Percentiles rank a stretch among this genome's conserved stretches.
Evolutionary conservation across 2,797 vertebrate species (phyloP).

Genomic region (Cirrhinus mrigala): DNA sequence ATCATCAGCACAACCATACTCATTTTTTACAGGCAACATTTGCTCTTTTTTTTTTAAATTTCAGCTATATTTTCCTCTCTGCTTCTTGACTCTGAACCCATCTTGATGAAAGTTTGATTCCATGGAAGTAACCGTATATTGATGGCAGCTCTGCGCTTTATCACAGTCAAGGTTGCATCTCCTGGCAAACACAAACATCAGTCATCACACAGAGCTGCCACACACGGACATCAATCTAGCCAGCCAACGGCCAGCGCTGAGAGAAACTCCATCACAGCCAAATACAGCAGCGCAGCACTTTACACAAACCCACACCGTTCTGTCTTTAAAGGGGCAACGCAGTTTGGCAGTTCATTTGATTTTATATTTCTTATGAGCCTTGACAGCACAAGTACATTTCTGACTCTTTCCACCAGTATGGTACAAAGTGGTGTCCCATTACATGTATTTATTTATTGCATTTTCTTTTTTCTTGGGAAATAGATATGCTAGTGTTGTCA

Average conservation of each 20-base stretch:
- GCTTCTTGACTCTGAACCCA: background rate
- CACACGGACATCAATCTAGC: constrained; percentile 23
- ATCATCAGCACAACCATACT: background rate
- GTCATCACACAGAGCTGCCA: constrained; percentile 26
- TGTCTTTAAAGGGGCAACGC: constrained; percentile 2
- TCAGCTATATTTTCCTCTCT: background rate
- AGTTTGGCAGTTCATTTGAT: background rate
- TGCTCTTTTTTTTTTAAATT: background rate
- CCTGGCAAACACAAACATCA: constrained; percentile 32
- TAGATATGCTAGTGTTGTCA: background rate
- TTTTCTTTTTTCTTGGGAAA: background rate
- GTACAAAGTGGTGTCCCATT: background rate
- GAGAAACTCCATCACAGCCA: constrained; percentile 14
- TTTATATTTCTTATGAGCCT: background rate
- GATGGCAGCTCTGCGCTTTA: constrained; percentile 25
- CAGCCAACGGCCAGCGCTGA: background rate
- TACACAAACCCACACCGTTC: constrained; percentile 5
- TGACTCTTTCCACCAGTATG: background rate
- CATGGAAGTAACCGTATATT: constrained; percentile 19
- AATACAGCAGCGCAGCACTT: background rate
- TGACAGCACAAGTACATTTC: background rate
- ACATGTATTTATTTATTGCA: background rate
- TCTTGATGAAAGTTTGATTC: constrained; percentile 10
- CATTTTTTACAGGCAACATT: background rate
- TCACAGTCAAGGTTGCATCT: constrained; percentile 36